A percentile compares a stretch with the other conserved stretches of the same genome.
Conservation (phyloP, 2,888 invertebrate species). For the Resseliella maxima region DNA sequence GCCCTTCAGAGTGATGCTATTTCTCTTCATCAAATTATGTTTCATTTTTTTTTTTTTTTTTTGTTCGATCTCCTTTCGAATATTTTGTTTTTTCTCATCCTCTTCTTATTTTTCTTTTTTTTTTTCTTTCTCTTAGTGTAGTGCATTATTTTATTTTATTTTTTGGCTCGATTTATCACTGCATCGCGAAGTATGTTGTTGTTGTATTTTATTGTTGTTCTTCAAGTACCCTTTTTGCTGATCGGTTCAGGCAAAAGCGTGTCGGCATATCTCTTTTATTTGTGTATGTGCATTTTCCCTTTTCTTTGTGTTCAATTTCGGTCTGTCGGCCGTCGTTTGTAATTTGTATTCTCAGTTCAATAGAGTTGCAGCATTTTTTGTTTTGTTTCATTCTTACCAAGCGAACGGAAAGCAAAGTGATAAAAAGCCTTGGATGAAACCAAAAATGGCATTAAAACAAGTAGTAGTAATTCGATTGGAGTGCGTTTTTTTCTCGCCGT, state of each 20-base stretch:
- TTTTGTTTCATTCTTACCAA: neutral
- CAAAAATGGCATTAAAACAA: neutral
- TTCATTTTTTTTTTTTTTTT: neutral
- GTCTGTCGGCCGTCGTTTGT: neutral
- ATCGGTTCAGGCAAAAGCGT: neutral
- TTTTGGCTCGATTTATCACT: constrained; percentile 1
- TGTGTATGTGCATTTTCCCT: neutral
- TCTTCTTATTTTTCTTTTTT: neutral
- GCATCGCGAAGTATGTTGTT: constrained; percentile 17
- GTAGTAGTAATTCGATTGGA: constrained; percentile 20
- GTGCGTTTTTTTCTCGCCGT: neutral
- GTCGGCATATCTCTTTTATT: constrained; percentile 33
- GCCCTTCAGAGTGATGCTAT: neutral
- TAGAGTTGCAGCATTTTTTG: neutral
- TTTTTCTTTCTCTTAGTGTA: neutral
- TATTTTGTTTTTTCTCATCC: neutral
- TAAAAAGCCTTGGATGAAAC: neutral
- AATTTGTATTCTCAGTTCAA: neutral
- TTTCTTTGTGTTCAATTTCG: neutral
- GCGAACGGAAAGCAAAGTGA: neutral
- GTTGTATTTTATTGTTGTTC: constrained; percentile 30
- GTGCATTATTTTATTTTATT: neutral
- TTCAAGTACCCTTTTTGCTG: neutral
- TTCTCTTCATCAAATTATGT: neutral
- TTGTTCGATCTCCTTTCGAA: neutral